Percentiles rank a stretch among this genome's conserved stretches.
Evolutionary conservation across 2,113 vertebrate genomes (phyloP).

Genomic region (Acinonyx jubatus): DNA sequence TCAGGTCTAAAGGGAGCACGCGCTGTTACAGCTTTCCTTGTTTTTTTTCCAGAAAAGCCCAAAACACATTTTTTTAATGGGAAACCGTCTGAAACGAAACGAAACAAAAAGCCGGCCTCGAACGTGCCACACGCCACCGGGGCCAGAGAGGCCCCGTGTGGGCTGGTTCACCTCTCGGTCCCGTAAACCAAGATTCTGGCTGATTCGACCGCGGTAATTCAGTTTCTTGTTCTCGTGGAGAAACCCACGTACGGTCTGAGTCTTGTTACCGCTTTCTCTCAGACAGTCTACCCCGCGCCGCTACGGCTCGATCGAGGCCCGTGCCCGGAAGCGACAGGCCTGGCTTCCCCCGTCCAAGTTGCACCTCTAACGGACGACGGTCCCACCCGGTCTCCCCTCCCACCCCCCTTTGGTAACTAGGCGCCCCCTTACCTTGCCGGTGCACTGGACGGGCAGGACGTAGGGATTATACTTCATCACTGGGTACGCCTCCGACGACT

Average conservation of each 20-base stretch:
- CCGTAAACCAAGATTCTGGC: not conserved
- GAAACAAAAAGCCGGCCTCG: not conserved
- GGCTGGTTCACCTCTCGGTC: not conserved
- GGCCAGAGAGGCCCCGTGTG: not conserved
- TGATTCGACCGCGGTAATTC: not conserved
- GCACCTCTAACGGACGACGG: not conserved
- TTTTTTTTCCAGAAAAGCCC: not conserved
- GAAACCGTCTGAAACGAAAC: not conserved
- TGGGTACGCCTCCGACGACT: slow-evolving; percentile 82
- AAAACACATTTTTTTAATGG: not conserved
- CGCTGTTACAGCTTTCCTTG: not conserved
- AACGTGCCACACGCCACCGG: not conserved
- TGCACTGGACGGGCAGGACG: slow-evolving; percentile 91
- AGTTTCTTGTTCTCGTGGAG: not conserved
- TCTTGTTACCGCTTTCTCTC: not conserved
- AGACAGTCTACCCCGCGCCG: not conserved
- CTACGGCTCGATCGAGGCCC: not conserved
- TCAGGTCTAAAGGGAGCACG: not conserved
- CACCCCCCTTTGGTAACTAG: fast-evolving
- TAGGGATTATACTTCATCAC: slow-evolving; percentile 66
- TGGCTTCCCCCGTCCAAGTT: not conserved
- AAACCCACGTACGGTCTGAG: not conserved
- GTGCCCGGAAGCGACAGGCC: not conserved
- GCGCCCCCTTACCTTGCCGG: slow-evolving; percentile 88
- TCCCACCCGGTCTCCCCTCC: fast-evolving